Evolutionary conservation across 2,888 invertebrate species (phyloP), one percentile per base, ranked within the genome.

Genomic region (Drosophila multiciliata): DNA sequence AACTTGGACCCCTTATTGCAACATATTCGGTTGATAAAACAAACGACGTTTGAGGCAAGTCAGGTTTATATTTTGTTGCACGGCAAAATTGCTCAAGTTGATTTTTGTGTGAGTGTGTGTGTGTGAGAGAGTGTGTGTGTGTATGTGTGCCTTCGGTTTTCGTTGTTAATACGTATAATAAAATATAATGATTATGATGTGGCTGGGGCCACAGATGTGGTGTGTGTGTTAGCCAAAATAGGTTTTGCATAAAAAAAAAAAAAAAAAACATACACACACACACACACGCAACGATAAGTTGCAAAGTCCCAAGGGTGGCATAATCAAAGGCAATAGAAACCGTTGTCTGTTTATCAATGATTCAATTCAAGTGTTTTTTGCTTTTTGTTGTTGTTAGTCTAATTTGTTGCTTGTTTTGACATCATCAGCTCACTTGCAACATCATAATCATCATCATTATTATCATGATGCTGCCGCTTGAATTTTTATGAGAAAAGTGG

Each of bases 401-500:
- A 84, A 87, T 85, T 85, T 84, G 83, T 81, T 87, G 79, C 87
- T 84, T 85, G 75, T 81, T 84, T 87, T 83, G 81, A 83, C 81
- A 81, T 81, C 84, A 80, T 67, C 84, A 77, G 79, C 64, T 49
- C 54, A 32, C 53, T 42, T 42, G 40, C 63, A 77, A 66, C 76
- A 75, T 64, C 71, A 72, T 1, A 23, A 45, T 45, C 15, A 23
- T 4, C 20, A 45, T 72, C 32, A 35, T 38, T 4, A 23, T 38
- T 11, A 38, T 38, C 4, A 6, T 11, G 66, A 32, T 45, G 78
- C 81, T 84, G 85, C 83, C 52, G 82, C 85, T 73, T 78, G 87
- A 85, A 85, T 87, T 85, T 85, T 85, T 85, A 85, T 87, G 87
- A 84, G 85, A 80, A 85, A 85, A 85, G 87, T 87, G 78, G 80